Base-by-base conservation (phyloP, 2,113 vertebrate species). In the Dromiciops gliroides region DNA sequence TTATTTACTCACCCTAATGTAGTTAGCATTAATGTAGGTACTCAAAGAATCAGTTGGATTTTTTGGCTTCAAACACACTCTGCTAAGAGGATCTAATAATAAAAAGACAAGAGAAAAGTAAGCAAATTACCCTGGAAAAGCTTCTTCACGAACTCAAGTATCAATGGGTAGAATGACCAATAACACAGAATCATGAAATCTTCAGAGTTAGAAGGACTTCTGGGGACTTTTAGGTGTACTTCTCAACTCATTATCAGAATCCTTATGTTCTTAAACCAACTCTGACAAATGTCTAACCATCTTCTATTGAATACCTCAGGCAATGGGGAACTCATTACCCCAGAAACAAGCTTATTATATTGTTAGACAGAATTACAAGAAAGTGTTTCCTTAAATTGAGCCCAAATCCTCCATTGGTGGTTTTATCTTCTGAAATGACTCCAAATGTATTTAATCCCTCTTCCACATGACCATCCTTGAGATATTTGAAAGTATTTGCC, bases 11-110 rank as follows among this genome's bases (percentile, higher is more conserved):
- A 99, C 99, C 98, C 99, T 98, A 96, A 99, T 99, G 98, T 99
- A 99, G 98, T 99, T 99, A 93, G 99, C 99, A 97, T 99, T 99
- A 98, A 99, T 99, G 98, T 99, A 99, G 97, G 99, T 99, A 98
- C 99, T 99, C 97, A 99, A 98, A 51, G 98, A 98, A 98, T 99
- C 99, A 48, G 98, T 99, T 97, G 98, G 98, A 97, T 98, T 99
- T 98, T 99, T 99, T 96, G 98, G 98, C 98, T 99, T 99, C 98
- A 99, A 98, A 96, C 99, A 98, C 90, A 99, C 99, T 98, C 99
- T 99, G 98, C 99, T 99, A 96, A 99, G 98, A 97, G 99, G 99
- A 98, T 99, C 99, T 99, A 96, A 97, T 51, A 60, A 95, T 92
- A 92, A 98, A 97, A 96, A 98, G 26, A 98, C 96, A 94, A 98